phyloP scores from a whole-genome alignment of 1,140 invertebrate species.

The Aphelenchoides avenae region DNA sequence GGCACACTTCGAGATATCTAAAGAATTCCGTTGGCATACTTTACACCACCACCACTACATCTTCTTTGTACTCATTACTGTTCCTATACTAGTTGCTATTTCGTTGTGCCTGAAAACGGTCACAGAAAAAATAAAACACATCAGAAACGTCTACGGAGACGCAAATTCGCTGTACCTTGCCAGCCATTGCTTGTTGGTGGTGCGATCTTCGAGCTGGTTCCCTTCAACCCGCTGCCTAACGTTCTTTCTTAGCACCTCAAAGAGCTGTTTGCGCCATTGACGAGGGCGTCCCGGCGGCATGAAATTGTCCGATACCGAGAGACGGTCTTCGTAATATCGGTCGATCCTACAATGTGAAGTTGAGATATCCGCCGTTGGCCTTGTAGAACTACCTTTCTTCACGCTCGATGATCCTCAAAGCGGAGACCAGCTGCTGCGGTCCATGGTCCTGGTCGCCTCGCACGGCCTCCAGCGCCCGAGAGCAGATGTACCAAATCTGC shows the following conservation, averaged over 20 bases:
- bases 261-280: slow-evolving; percentile 79
- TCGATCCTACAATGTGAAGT: slow-evolving; percentile 58
- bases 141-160: slow-evolving; percentile 62
- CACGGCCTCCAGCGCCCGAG: slow-evolving; percentile 84
- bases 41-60: neutral
- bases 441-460: slow-evolving; percentile 87
- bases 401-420: slow-evolving; percentile 87
- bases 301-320: slow-evolving; percentile 66
- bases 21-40: neutral
- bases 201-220: slow-evolving; percentile 83
- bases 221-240: slow-evolving; percentile 61
- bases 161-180: slow-evolving; percentile 63
- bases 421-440: slow-evolving; percentile 90
- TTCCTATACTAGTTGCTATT: no score
- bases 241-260: slow-evolving; percentile 55
- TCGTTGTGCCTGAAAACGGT: neutral
- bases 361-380: slow-evolving; percentile 65
- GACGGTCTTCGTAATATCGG: slow-evolving; percentile 56
- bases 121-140: slow-evolving; percentile 65
- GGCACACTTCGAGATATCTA: slow-evolving; percentile 55
- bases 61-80: neutral
- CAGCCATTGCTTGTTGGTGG: slow-evolving; percentile 90
- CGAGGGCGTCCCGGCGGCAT: slow-evolving; percentile 87
- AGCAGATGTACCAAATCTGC: slow-evolving; percentile 80
- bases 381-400: slow-evolving; percentile 77